Conservation (phyloP, 2,113 vertebrate genomes). For the Oryzias woworae region DNA sequence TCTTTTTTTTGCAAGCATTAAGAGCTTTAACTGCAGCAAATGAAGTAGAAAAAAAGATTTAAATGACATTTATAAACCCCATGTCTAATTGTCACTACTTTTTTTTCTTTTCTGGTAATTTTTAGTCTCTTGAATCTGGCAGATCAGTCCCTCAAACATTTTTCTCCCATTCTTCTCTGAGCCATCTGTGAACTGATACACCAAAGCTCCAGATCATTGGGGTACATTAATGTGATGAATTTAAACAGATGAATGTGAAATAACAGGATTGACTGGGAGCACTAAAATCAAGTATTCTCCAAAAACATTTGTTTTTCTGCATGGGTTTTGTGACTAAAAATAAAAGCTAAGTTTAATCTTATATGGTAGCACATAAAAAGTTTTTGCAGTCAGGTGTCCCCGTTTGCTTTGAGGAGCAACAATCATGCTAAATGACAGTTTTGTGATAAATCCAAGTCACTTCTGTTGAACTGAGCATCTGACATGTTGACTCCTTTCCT, state of each 20-base stretch:
- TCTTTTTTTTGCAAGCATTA: not conserved
- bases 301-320: not conserved
- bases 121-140: constrained; percentile 23
- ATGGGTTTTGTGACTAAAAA: constrained; percentile 8
- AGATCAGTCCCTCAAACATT: constrained; percentile 33
- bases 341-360: constrained; percentile 1
- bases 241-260: constrained; percentile 29
- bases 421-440: constrained; percentile 21
- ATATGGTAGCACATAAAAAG: not conserved
- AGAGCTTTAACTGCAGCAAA: constrained; percentile 1
- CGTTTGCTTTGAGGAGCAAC: not conserved
- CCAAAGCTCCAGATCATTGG: constrained; percentile 37
- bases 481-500: constrained; percentile 42
- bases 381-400: not conserved
- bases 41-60: constrained; percentile 13
- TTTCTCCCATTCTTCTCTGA: constrained; percentile 53
- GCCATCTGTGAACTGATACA: constrained; percentile 60
- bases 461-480: constrained; percentile 16
- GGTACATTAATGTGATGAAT: constrained; percentile 55
- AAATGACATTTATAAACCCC: constrained; percentile 20
- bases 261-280: not conserved
- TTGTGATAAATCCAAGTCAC: constrained; percentile 14
- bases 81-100: constrained; percentile 10
- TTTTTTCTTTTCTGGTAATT: constrained; percentile 44
- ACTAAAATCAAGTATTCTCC: constrained; percentile 6